Evolutionary conservation across 2,113 vertebrate species (phyloP), one percentile per base, ranked within the genome.

Genomic region (Rostratula benghalensis): DNA sequence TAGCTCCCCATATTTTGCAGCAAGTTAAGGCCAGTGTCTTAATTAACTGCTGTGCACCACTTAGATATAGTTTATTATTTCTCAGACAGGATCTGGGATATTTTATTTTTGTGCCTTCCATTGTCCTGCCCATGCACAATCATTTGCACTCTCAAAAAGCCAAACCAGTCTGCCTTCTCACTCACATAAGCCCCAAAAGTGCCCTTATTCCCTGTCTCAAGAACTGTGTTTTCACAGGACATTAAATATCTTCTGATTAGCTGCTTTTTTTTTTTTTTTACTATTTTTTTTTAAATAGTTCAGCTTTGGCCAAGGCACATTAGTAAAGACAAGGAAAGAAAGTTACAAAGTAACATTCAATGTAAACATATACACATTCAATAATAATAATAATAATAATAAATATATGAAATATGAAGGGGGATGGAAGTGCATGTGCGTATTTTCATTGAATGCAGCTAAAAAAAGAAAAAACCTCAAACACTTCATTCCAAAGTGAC

Each of bases 401-500:
- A 85, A 70, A 86, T 16, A 14, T 0, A 7, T 1, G 4, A 37
- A 35, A 41, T 2, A 23, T 50, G 39, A 35, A 2, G 5, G 2
- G 25, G 20, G 12, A 50, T 24, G 7, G 22, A 43, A 69, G 45
- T 1, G 0, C 1, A 0, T 0, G 14, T 9, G 54, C n/a, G 1
- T 13, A 0, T 12, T 24, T 56, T 48, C 25, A 56, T 30, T 80
- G 12, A 16, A 31, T 6, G 12, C 5, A 37, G 16, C 22, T 7
- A 5, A 59, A 64, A 16, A 43, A 43, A 43, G 43, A 16, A 69
- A 46, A 33, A 28, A 9, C 57, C 37, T 17, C 45, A 46, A 19
- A 46, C 19, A 46, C 37, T 57, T 53, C 4, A 1, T 31, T 22
- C 60, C 15, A 1, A 35, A 7, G 41, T 6, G 28, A 7, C 45